Conservation (phyloP, 2,888 invertebrate genomes). For the Aproaerema taeniolella region DNA sequence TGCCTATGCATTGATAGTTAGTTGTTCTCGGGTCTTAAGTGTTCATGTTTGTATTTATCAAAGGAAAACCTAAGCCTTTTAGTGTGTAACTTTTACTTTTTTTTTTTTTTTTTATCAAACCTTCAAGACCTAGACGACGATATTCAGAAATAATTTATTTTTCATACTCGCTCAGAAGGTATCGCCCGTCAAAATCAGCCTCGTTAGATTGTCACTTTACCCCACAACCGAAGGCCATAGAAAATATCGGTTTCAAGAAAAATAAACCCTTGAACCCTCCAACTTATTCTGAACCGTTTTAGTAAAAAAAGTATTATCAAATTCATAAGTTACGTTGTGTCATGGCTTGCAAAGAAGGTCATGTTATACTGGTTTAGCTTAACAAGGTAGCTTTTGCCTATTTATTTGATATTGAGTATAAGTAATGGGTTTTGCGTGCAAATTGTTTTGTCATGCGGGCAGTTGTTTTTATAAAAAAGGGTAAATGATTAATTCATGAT, state of each 20-base stretch:
- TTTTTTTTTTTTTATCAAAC: not conserved
- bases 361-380: not conserved
- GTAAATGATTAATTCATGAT: too few species aligned
- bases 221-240: not conserved
- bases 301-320: not conserved
- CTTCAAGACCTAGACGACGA: not conserved
- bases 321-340: not conserved
- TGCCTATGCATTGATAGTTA: too few species aligned
- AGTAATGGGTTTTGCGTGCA: not conserved
- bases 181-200: slow-evolving; percentile 13
- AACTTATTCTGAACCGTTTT: not conserved
- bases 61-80: too few species aligned
- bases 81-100: not conserved
- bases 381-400: not conserved
- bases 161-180: slow-evolving; percentile 29
- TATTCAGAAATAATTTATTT: slow-evolving; percentile 5
- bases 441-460: too few species aligned
- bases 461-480: too few species aligned
- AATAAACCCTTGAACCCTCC: not conserved
- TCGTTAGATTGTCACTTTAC: slow-evolving; percentile 2
- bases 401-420: not conserved
- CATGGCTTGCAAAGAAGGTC: not conserved
- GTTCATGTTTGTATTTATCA: too few species aligned
- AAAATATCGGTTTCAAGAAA: slow-evolving; percentile 4
- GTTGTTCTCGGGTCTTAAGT: too few species aligned